These are phyloP conservation scores for Anisognathus igniventris DNA, from an alignment of 2,797 vertebrate species.

Conservation along the genomic window DNA sequence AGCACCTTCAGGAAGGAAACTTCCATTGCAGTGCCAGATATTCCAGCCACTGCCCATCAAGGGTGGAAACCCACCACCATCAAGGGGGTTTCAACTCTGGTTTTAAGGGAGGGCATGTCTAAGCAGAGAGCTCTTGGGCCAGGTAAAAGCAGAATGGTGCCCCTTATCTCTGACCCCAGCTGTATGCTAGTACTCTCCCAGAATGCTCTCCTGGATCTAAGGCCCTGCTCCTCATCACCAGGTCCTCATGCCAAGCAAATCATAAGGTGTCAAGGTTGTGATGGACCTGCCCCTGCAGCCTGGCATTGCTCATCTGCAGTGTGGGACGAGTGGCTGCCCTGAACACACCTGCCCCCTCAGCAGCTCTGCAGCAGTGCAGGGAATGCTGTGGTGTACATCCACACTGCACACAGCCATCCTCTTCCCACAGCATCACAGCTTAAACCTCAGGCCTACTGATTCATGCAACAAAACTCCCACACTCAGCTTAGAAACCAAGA, in stretches of 20 bases:
- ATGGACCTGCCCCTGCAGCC: background rate
- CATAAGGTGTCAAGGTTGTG: background rate
- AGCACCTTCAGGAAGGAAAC: background rate
- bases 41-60: background rate
- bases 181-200: background rate
- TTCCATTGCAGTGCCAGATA: background rate
- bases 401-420: background rate
- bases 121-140: background rate
- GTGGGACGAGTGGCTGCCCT: background rate
- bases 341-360: background rate
- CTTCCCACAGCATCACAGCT: background rate
- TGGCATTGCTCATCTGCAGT: background rate
- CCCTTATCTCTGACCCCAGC: background rate
- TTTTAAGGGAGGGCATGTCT: background rate
- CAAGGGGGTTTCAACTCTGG: background rate
- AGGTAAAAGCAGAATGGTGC: background rate
- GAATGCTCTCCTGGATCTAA: background rate
- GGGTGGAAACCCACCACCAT: background rate
- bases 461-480: background rate
- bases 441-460: background rate
- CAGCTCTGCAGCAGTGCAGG: background rate
- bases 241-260: background rate
- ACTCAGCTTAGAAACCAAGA: background rate
- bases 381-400: background rate
- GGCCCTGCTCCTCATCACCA: background rate